Evolutionary conservation across 1,140 invertebrate genomes (phyloP).

Genomic region (Zaprionus gabonicus): DNA sequence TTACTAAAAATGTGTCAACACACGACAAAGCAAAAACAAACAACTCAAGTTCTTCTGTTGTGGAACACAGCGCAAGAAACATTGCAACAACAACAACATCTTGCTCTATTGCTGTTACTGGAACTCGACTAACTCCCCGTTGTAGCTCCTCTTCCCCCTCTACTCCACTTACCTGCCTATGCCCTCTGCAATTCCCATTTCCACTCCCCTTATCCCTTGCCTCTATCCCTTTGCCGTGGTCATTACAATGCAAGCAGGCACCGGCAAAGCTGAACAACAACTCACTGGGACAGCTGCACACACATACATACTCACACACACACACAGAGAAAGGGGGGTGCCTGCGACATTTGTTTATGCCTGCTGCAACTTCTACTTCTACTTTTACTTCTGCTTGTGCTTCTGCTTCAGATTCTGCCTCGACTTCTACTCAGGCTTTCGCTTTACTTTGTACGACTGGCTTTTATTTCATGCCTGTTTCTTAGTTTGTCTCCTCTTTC

Average conservation of each 20-base stretch:
- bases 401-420: conserved; percentile 5
- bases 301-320: conserved; percentile 1
- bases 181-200: background rate
- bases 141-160: background rate
- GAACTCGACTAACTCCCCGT: conserved; percentile 14
- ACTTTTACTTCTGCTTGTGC: background rate
- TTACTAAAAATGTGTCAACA: conserved; percentile 76
- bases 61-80: conserved; percentile 30
- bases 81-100: conserved; percentile 28
- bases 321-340: conserved; percentile 44
- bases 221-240: conserved; percentile 20
- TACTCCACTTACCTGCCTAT: background rate
- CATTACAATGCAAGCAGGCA: conserved; percentile 34
- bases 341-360: conserved; percentile 68
- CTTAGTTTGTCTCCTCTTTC: conserved; percentile 19
- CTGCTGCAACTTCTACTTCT: conserved; percentile 50
- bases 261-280: conserved; percentile 20
- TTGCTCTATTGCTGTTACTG: conserved; percentile 33
- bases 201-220: background rate
- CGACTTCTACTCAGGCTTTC: conserved; percentile 7
- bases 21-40: conserved; percentile 76
- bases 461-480: conserved; percentile 50
- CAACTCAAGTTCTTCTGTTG: conserved; percentile 68
- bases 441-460: conserved; percentile 24
- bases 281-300: conserved; percentile 25